Evolutionary conservation across 2,888 invertebrate species (phyloP).

Genomic region (Coremacera marginata): DNA sequence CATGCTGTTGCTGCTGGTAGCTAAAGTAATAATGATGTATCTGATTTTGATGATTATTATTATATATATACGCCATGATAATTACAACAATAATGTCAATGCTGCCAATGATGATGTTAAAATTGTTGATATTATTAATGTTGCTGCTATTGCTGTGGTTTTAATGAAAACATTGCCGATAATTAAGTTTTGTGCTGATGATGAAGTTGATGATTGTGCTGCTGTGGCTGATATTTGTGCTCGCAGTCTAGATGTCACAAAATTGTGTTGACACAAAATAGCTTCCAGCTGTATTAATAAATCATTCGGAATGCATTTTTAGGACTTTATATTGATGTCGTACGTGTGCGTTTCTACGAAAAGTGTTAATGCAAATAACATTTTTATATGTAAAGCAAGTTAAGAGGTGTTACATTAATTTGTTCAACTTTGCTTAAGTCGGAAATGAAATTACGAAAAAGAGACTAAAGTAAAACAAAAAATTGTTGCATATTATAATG

Average conservation of each 20-base stretch:
- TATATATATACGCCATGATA: not conserved
- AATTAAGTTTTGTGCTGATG: not conserved
- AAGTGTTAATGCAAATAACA: too few species aligned
- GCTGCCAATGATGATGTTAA: not conserved
- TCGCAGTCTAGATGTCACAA: constrained; percentile 51
- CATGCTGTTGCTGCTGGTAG: too few species aligned
- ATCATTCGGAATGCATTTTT: constrained; percentile 59
- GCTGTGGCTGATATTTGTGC: constrained; percentile 32
- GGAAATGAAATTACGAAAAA: too few species aligned
- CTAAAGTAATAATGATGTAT: not conserved
- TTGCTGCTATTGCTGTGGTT: not conserved
- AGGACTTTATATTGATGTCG: constrained; percentile 50
- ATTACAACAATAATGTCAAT: not conserved
- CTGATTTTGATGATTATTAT: not conserved
- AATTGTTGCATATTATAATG: too few species aligned
- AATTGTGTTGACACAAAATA: constrained; percentile 54
- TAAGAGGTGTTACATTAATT: too few species aligned
- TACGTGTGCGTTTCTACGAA: too few species aligned
- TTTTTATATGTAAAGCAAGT: too few species aligned
- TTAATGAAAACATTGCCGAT: too few species aligned
- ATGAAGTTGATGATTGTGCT: not conserved
- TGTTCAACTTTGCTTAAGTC: too few species aligned
- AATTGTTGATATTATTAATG: not conserved
- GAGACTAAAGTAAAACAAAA: too few species aligned
- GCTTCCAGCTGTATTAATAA: constrained; percentile 56